Conservation (phyloP, 2,888 invertebrate genomes). For the Lepas anatifera region DNA sequence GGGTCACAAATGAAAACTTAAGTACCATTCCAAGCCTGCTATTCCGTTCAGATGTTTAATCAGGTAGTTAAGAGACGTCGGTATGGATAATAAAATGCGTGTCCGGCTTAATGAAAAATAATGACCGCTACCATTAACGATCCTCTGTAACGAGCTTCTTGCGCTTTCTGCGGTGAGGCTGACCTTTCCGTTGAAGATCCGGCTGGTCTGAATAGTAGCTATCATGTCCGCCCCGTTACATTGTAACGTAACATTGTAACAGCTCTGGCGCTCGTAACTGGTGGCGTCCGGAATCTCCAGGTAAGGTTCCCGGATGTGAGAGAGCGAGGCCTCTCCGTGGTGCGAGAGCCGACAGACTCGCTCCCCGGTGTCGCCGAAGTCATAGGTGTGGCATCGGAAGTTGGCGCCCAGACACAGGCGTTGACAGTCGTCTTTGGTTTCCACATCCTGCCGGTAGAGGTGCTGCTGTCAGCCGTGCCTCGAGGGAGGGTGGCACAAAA, state of each 20-base stretch:
- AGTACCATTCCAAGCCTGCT: too few species aligned
- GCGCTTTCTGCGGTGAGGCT: not conserved
- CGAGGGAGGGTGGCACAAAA: not conserved
- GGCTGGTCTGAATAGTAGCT: slow-evolving; percentile 35
- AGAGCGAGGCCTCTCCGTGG: slow-evolving; percentile 33
- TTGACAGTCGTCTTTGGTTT: slow-evolving; percentile 27
- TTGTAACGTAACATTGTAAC: slow-evolving; percentile 36
- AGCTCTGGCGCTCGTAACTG: slow-evolving; percentile 36
- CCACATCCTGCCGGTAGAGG: slow-evolving; percentile 26
- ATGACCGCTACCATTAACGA: too few species aligned
- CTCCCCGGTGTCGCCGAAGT: slow-evolving; percentile 32
- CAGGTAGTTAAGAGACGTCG: too few species aligned
- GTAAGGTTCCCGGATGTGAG: slow-evolving; percentile 35
- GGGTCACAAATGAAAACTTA: too few species aligned
- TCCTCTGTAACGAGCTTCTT: too few species aligned
- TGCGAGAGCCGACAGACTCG: slow-evolving; percentile 36
- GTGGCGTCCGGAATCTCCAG: slow-evolving; percentile 32
- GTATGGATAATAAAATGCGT: too few species aligned
- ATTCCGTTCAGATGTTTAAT: too few species aligned
- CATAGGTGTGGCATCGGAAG: slow-evolving; percentile 34
- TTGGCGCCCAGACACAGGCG: slow-evolving; percentile 28
- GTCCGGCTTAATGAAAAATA: too few species aligned
- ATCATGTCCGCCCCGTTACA: slow-evolving; percentile 37
- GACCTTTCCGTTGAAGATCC: slow-evolving; percentile 38
- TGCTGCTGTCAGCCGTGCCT: not conserved